These are phyloP conservation scores for Norana najaformis DNA, from an alignment of 2,888 invertebrate genomes.

Conservation along the genomic window DNA sequence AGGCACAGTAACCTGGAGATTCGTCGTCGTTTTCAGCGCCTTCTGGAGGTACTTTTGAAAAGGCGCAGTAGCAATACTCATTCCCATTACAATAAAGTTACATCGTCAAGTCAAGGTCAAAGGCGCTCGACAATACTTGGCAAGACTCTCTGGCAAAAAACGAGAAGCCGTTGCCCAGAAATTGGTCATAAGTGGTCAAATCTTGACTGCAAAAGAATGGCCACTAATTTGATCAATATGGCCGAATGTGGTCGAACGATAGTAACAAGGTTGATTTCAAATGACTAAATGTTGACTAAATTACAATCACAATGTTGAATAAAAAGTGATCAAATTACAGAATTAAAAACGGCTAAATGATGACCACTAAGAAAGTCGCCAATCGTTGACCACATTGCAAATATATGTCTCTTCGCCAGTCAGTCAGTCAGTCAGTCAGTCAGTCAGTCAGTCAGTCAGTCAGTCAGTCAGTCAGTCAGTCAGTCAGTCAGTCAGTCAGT, in stretches of 20 bases:
- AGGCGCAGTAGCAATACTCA: neutral
- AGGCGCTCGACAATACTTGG: too few species aligned
- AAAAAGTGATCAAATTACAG: neutral
- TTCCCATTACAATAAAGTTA: neutral
- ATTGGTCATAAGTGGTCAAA: neutral
- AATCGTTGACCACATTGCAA: neutral
- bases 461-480: neutral
- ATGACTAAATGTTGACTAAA: neutral
- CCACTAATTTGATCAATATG: neutral
- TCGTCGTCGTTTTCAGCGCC: neutral
- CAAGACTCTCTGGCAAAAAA: neutral
- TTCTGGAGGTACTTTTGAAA: too few species aligned
- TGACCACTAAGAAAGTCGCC: neutral
- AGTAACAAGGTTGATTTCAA: neutral
- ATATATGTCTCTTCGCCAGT: neutral
- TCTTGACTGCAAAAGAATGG: neutral
- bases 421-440: neutral
- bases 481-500: neutral
- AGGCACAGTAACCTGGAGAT: neutral
- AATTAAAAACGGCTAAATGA: neutral
- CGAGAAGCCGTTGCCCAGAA: neutral
- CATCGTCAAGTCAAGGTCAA: neutral
- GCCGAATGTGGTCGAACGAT: neutral
- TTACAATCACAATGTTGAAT: neutral
- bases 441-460: neutral